A percentile compares a stretch with the other conserved stretches of the same genome.
phyloP scores from a whole-genome alignment of 2,797 vertebrate genomes.

The Falco columbarius region DNA sequence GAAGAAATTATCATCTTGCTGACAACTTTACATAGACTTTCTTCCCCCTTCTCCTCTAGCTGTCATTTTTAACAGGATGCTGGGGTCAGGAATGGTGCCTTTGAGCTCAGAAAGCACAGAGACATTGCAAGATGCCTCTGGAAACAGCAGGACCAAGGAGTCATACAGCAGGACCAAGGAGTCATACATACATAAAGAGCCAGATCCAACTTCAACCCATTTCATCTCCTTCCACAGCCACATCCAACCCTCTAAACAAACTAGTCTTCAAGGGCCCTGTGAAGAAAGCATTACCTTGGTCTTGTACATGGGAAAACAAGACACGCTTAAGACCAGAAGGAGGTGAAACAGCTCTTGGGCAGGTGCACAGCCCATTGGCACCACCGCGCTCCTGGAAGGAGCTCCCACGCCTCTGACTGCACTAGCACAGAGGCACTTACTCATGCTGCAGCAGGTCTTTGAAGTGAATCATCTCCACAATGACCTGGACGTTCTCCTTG shows the following conservation, averaged over 20 bases:
- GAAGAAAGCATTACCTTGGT: neutral
- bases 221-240: neutral
- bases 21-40: constrained; percentile 23
- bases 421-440: constrained; percentile 81
- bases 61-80: constrained; percentile 13
- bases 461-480: constrained; percentile 99
- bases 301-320: constrained; percentile 3
- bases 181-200: neutral
- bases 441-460: constrained; percentile 96
- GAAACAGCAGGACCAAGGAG: neutral
- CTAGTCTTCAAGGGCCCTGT: neutral
- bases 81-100: neutral
- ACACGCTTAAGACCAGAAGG: neutral
- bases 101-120: neutral
- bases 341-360: constrained; percentile 32
- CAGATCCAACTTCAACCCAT: neutral
- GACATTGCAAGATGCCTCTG: neutral
- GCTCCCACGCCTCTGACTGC: constrained; percentile 64
- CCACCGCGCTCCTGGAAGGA: constrained; percentile 36
- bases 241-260: neutral
- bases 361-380: constrained; percentile 45
- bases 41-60: neutral
- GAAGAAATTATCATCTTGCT: constrained; percentile 38
- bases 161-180: neutral
- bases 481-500: constrained; percentile 94